A percentile compares a stretch with the other conserved stretches of the same genome.
Conservation (phyloP, 1,140 invertebrate genomes). For the Neodiprion lecontei region DNA sequence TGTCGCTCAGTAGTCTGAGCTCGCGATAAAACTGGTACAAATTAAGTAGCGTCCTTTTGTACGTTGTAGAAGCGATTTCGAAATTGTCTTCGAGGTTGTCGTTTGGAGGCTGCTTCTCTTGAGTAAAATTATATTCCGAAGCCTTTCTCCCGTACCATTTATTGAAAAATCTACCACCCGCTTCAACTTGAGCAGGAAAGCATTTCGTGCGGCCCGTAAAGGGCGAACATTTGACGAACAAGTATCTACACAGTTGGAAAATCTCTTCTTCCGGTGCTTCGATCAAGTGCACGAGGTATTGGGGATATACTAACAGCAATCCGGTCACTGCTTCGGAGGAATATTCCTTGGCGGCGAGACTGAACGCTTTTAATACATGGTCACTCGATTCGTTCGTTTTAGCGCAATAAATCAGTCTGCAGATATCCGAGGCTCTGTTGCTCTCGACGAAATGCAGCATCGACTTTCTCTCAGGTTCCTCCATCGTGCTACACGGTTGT, state of each 20-base stretch:
- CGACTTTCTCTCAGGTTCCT: slow-evolving; percentile 15
- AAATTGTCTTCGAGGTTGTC: slow-evolving; percentile 6
- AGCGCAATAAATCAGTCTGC: slow-evolving; percentile 21
- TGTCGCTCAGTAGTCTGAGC: slow-evolving; percentile 8
- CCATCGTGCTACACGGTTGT: slow-evolving; percentile 18
- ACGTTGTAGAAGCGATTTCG: slow-evolving; percentile 15
- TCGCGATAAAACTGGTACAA: slow-evolving; percentile 25
- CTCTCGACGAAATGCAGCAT: slow-evolving; percentile 17
- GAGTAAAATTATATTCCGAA: neutral
- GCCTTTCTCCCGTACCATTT: slow-evolving; percentile 25
- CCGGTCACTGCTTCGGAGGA: slow-evolving; percentile 24
- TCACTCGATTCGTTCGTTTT: slow-evolving; percentile 6
- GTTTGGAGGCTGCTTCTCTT: neutral
- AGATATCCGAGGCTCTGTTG: slow-evolving; percentile 10
- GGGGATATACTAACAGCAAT: slow-evolving; percentile 25
- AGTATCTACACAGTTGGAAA: slow-evolving; percentile 21
- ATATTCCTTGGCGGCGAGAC: slow-evolving; percentile 13
- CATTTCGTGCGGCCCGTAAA: slow-evolving; percentile 18
- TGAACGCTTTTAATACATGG: slow-evolving; percentile 20
- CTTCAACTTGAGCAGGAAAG: slow-evolving; percentile 23
- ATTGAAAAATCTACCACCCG: slow-evolving; percentile 22
- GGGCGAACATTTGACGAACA: slow-evolving; percentile 11
- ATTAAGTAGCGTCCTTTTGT: slow-evolving; percentile 3
- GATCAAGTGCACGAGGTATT: slow-evolving; percentile 22
- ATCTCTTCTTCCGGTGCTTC: slow-evolving; percentile 27